Evolutionary conservation across 64 coral and sea anemone species (phyloP), one percentile per base, ranked within the genome.

Genomic region (Cladopsammia gracilis): DNA sequence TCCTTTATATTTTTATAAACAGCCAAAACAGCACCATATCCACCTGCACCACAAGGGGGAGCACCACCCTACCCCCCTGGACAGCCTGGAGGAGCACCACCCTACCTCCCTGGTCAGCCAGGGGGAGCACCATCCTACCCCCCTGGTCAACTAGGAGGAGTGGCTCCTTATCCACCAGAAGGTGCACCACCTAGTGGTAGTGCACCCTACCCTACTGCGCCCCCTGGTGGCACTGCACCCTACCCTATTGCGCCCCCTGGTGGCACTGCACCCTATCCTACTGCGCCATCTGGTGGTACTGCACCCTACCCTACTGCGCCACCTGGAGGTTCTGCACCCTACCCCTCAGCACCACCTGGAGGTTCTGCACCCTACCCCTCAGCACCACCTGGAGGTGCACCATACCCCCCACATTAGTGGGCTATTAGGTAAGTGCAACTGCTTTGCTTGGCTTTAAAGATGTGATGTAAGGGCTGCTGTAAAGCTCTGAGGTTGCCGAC

Each of bases 321-420:
- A 71, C 70, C 86, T 59, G 86, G 34, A 58, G 86, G 67, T n/a
- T 46, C 43, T 12, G 46, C 70, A 49, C 86, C 86, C 13, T 88
- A 88, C 68, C 86, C 86, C 1, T 16, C 72, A 50, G 72, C 46
- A n/a, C 70, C 86, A 64, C 71, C 85, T 73, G 54, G 52, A 43
- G 78, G 78, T 34, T 10, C 53, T 56, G 22, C 56, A 15, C 58
- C 80, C 43, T 83, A 83, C 25, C 80, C 80, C 25, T 45, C 54
- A 61, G 16, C 80, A 10, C 4, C 49, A 25, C 7, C 53, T 56
- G 53, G 53, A 56, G 53, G 53, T 20, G 44, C 56, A 50, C 70
- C 70, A 7, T 47, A 51, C 71, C 71, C 69, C 71, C 24, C 48
- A 20, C 19, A 70, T 69, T 59, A 46, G 25, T 89, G 19, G 5